These are phyloP conservation scores for Thomomys bottae DNA, from an alignment of 2,113 vertebrate genomes.

Conservation along the genomic window DNA sequence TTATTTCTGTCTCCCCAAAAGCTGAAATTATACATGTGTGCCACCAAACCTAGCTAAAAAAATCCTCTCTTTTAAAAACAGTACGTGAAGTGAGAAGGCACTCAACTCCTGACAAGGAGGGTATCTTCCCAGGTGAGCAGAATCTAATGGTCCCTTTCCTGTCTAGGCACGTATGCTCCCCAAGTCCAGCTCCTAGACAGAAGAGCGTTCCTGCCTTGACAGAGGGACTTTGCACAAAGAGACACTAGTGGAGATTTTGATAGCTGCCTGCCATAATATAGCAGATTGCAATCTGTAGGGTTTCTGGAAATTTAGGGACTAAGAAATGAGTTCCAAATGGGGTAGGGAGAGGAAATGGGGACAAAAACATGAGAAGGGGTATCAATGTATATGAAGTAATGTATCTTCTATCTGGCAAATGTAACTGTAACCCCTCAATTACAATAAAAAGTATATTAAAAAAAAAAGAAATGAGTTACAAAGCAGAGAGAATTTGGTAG, in stretches of 20 bases:
- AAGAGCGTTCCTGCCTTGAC: not conserved
- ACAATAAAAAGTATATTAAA: no score
- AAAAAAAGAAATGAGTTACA: not conserved
- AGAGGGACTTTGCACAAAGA: not conserved
- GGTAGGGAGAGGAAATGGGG: no score
- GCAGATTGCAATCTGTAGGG: not conserved
- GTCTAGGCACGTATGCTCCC: not conserved
- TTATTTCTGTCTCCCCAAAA: not conserved
- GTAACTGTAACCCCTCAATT: no score
- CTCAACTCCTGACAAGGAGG: not conserved
- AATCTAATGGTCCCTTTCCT: not conserved
- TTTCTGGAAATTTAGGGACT: not conserved
- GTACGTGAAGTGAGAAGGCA: not conserved
- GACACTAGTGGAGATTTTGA: accelerated
- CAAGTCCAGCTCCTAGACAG: not conserved
- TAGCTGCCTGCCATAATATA: no score
- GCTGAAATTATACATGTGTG: not conserved
- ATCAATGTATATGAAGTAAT: no score
- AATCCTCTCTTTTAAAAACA: not conserved
- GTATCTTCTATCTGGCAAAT: no score
- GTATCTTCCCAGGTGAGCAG: not conserved
- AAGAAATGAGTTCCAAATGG: not conserved
- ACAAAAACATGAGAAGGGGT: no score
- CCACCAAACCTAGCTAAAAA: not conserved
- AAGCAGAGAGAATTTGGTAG: not conserved